Percentiles rank a stretch among this genome's conserved stretches.
These are phyloP conservation scores for Scarus forsteni DNA, from an alignment of 2,797 vertebrate genomes.

Conservation along the genomic window DNA sequence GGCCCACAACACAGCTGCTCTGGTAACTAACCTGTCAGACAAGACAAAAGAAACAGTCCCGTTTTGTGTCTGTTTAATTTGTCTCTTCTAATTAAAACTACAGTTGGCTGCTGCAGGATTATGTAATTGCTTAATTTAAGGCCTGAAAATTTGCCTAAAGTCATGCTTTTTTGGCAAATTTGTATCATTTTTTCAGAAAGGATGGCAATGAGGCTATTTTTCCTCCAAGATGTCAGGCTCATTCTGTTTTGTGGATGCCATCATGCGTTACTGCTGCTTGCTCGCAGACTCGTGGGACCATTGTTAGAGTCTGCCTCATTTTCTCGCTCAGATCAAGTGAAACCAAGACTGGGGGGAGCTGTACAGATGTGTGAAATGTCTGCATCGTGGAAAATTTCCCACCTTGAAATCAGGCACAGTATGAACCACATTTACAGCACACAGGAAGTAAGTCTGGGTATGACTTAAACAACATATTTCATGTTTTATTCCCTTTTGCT, in stretches of 20 bases:
- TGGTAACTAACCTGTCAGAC: too few relatives aligned
- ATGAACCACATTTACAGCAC: neutral
- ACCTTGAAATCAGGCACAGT: neutral
- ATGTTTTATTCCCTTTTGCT: too few relatives aligned
- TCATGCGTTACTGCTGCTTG: slow-evolving; percentile 33
- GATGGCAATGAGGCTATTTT: slow-evolving; percentile 20
- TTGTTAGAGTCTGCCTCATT: slow-evolving; percentile 49
- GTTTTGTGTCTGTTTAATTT: slow-evolving; percentile 30
- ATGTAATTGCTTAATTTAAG: slow-evolving; percentile 27
- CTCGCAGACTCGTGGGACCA: slow-evolving; percentile 40
- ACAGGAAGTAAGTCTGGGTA: too few relatives aligned
- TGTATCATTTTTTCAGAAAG: slow-evolving; percentile 19
- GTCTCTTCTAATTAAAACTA: slow-evolving; percentile 43
- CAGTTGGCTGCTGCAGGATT: slow-evolving; percentile 16
- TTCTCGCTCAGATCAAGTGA: slow-evolving; percentile 45
- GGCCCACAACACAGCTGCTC: neutral
- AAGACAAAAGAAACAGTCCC: neutral
- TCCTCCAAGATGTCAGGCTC: slow-evolving; percentile 36
- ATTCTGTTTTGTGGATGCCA: slow-evolving; percentile 50
- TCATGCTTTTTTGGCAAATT: slow-evolving; percentile 33
- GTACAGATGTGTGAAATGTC: slow-evolving; percentile 5
- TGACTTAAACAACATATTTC: too few relatives aligned
- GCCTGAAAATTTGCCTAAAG: slow-evolving; percentile 28
- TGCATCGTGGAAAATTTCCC: slow-evolving; percentile 11
- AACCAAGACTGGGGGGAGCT: neutral